Base-by-base conservation (phyloP, 1,140 invertebrate genomes). In the Brachionus rubens region DNA sequence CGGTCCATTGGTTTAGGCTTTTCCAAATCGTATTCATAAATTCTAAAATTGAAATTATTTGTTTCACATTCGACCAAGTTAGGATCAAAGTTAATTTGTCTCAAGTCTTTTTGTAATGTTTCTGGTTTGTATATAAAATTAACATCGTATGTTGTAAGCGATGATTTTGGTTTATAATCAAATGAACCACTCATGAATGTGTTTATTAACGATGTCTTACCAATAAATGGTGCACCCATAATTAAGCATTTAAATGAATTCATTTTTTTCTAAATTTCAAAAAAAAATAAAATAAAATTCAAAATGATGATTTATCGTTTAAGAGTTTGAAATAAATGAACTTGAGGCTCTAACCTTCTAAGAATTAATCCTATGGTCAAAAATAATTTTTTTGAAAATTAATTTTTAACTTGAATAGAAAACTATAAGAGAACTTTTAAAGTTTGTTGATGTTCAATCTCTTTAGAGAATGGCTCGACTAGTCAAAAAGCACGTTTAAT, bases 111-210 rank as follows among this genome's bases (percentile, higher is more conserved):
- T 43, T 24, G 41, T 10, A 65, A 21, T 14, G 59, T 43, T n/a
- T 65, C 59, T 46, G 41, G 24, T 65, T 43, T 65, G 16, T 43
- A 41, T 16, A 65, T 65, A n/a, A 65, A 41, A 41, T 65, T 65
- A 30, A 65, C 59, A 43, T 65, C 41, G 59, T 65, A 65, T 24
- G 36, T 41, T 14, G 59, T 65, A 3, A 65, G 19, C 2, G 14
- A 4, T 10, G 14, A 36, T 24, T 65, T 43, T 10, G 59, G 24
- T 21, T n/a, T 43, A 2, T n/a, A 43, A 30, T 43, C 40, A 36
- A 65, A 65, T 41, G 36, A 30, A 21, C 40, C 59, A 26, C 59
- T 65, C 59, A 65, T 65, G 16, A 65, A 65, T 26, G 9, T 36
- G 12, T 65, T 46, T 41, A 65, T 43, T 10, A 65, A 28, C 12